Evolutionary conservation across 2,888 invertebrate genomes (phyloP).

Genomic region (Rambutsinella grinnellia): DNA sequence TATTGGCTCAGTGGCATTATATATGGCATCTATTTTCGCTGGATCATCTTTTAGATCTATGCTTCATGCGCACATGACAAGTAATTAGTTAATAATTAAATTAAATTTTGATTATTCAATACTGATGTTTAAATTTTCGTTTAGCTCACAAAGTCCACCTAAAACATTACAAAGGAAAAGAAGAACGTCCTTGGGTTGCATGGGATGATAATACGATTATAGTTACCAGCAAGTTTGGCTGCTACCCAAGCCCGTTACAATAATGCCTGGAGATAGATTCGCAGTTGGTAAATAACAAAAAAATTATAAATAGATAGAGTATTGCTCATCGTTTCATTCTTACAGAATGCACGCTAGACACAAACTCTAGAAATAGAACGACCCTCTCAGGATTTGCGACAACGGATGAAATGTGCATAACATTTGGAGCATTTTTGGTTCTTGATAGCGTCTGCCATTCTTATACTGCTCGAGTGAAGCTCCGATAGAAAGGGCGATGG

Average conservation of each 20-base stretch:
- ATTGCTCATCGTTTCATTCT: no score
- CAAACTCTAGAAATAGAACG: not conserved
- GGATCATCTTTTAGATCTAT: no score
- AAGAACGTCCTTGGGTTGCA: slow-evolving; percentile 30
- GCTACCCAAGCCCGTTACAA: slow-evolving; percentile 5
- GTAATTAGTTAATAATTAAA: no score
- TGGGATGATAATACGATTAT: slow-evolving; percentile 32
- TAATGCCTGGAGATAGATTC: slow-evolving; percentile 34
- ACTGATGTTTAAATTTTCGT: no score
- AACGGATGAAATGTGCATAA: slow-evolving; percentile 18
- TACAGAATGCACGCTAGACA: slow-evolving; percentile 17
- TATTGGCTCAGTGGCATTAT: no score
- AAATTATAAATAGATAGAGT: no score
- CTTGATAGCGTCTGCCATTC: slow-evolving; percentile 1
- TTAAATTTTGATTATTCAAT: no score
- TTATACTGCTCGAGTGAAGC: slow-evolving; percentile 22
- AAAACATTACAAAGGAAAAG: slow-evolving; percentile 14
- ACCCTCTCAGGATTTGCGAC: slow-evolving; percentile 11
- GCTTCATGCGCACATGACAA: no score
- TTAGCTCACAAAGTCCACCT: slow-evolving; percentile 12
- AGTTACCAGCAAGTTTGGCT: slow-evolving; percentile 25
- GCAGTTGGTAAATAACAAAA: no score
- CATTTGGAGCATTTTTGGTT: slow-evolving; percentile 6
- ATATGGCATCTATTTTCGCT: no score
- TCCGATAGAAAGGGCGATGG: not conserved